Evolutionary conservation across 2,797 vertebrate species (phyloP), one percentile per base, ranked within the genome.

Genomic region (Cygnus olor): DNA sequence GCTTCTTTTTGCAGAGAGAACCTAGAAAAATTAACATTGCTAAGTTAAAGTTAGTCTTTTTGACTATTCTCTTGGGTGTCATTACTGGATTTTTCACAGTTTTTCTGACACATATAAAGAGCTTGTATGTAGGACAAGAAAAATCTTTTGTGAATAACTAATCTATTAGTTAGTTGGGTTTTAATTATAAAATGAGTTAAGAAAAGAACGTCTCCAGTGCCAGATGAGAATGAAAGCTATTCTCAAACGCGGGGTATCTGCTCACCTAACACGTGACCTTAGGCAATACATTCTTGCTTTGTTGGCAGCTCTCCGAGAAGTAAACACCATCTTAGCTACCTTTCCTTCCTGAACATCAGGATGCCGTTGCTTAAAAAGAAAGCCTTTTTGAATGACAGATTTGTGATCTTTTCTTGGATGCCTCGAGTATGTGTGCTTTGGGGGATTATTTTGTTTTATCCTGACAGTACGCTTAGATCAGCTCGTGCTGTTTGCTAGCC

Each of bases 171-270:
- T 69, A 76, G 51, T 34, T 94, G 25, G 20, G 36, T 83, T 57
- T 95, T 96, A 95, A 91, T 96, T 94, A 90, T 69, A 58, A 54
- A 2, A 8, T 42, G 61, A 88, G 72, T 69, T 88, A 65, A 44
- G 32, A 61, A 20, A 57, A 85, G 73, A 8, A 4, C 32, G 3
- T 76, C 38, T 69, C 74, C 17, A 51, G 5, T 84, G 54, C 40
- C 49, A 88, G 40, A 25, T 83, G 54, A 88, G 65, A 89, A 71
- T 32, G 40, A 25, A 17, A 89, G 34, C 56, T 89, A 3, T 61
- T 93, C 90, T 88, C 27, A 81, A 88, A 81, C 5, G 9, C 47
- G 34, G 28, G 5, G 21, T 87, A 38, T 92, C 57, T 90, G 25
- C 57, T 68, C 40, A 71, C 80, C 71, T 57, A 58, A 80, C 80